Evolutionary conservation across 2,888 invertebrate species (phyloP).

Genomic region (Pollenia griseotomentosa): DNA sequence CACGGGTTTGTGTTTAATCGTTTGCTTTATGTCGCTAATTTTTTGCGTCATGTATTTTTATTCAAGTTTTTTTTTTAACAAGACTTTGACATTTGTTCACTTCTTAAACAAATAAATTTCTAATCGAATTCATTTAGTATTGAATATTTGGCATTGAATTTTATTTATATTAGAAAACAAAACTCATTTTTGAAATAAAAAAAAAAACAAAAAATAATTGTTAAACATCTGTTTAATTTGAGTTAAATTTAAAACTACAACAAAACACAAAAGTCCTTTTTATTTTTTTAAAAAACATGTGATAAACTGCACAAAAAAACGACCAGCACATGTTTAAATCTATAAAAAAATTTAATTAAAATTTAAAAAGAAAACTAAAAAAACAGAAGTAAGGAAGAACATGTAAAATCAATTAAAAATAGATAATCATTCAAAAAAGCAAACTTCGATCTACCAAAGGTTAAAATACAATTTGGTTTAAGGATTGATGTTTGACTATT

Average conservation of each 20-base stretch:
- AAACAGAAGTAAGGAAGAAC: too few species aligned
- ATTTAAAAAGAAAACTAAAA: background rate
- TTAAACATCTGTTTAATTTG: constrained; percentile 44
- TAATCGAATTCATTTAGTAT: constrained; percentile 2
- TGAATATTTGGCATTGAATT: constrained; percentile 50
- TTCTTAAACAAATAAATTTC: constrained; percentile 12
- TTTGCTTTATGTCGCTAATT: background rate
- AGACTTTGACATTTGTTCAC: constrained; percentile 58
- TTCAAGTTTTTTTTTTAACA: constrained; percentile 39
- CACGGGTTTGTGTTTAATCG: background rate
- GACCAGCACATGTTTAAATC: constrained; percentile 34
- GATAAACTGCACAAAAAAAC: constrained; percentile 19
- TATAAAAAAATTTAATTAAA: background rate
- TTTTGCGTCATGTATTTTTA: constrained; percentile 45
- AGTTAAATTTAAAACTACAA: constrained; percentile 27
- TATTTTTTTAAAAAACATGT: constrained; percentile 10
- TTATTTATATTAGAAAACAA: constrained; percentile 3
- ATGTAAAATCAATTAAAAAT: too few species aligned
- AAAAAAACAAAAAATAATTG: constrained; percentile 10
- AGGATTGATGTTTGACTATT: too few species aligned
- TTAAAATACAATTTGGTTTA: too few species aligned
- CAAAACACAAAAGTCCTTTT: background rate
- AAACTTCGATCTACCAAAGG: too few species aligned
- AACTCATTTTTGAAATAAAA: background rate
- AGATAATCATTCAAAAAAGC: too few species aligned